These are phyloP conservation scores for Phenacoccus solenopsis DNA, from an alignment of 1,140 invertebrate genomes.

Conservation along the genomic window DNA sequence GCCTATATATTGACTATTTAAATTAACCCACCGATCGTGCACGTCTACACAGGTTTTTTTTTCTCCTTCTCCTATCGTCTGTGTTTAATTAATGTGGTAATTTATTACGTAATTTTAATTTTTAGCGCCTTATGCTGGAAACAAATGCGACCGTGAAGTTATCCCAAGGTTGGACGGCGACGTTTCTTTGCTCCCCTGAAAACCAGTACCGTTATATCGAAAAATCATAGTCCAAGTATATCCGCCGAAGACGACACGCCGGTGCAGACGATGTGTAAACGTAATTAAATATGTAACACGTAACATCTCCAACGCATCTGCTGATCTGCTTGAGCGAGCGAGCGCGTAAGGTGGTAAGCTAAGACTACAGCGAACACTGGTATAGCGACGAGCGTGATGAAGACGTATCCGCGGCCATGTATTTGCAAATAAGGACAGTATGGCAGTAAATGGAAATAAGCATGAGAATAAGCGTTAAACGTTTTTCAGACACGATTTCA, in stretches of 20 bases:
- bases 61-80: too few relatives aligned
- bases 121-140: conserved; percentile 7
- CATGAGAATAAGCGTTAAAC: not conserved
- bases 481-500: not conserved
- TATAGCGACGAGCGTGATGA: not conserved
- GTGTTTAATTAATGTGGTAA: conserved; percentile 10
- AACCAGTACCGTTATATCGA: not conserved
- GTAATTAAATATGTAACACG: not conserved
- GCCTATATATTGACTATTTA: not conserved
- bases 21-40: not conserved
- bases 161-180: not conserved
- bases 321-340: too few relatives aligned
- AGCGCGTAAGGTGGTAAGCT: not conserved
- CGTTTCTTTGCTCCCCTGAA: not conserved
- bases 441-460: not conserved
- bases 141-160: not conserved
- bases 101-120: conserved; percentile 7
- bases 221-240: not conserved
- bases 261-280: not conserved
- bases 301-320: not conserved
- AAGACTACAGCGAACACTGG: too few relatives aligned
- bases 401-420: not conserved
- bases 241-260: not conserved
- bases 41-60: conserved; percentile 1
- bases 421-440: not conserved